Evolutionary conservation across 1,140 invertebrate genomes (phyloP), one percentile per base, ranked within the genome.

Genomic region (Notospermus geniculatus): DNA sequence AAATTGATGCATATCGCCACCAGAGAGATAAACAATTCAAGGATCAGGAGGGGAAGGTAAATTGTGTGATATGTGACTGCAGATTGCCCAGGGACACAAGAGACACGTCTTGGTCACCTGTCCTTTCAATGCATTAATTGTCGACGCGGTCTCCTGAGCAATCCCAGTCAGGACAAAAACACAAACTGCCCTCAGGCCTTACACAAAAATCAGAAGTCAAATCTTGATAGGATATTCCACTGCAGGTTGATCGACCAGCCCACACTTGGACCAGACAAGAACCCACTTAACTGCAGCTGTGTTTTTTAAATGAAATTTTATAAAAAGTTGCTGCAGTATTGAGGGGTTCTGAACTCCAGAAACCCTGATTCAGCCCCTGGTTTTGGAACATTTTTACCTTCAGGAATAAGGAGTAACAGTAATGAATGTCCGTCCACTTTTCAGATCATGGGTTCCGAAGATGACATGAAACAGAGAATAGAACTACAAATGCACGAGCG

Each of bases 1-100:
- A 99, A 83, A 95, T 99, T 76, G 95, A 98, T 78, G 94, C 93
- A 76, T 99, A 98, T 83, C 91, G 92, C 76, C 60, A 65, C 22
- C 72, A 80, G 55, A 68, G 76, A 62, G 80, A 81, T 59, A 60
- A 60, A 25, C 71, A 78, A 73, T 98, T 97, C 81, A 92, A 92
- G 79, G 92, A 95, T 78, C 94, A 95, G 82, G 93, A 96, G 83
- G 87, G 89, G 69, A 92, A 93, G 85, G 91, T 92, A 80, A 77
- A 68, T n/a, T n/a, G n/a, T n/a, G n/a, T n/a, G n/a, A n/a, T n/a
- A n/a, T n/a, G n/a, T n/a, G n/a, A 75, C 30, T 52, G 17, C 7
- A 28, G 27, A 17, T 50, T 59, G n/a, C n/a, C 17, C 22, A 1
- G n/a, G 23, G 13, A 39, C n/a, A 27, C 5, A 28, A 5, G 30